Conservation (phyloP, 2,888 invertebrate genomes). For the Tricholauxania praeusta region DNA sequence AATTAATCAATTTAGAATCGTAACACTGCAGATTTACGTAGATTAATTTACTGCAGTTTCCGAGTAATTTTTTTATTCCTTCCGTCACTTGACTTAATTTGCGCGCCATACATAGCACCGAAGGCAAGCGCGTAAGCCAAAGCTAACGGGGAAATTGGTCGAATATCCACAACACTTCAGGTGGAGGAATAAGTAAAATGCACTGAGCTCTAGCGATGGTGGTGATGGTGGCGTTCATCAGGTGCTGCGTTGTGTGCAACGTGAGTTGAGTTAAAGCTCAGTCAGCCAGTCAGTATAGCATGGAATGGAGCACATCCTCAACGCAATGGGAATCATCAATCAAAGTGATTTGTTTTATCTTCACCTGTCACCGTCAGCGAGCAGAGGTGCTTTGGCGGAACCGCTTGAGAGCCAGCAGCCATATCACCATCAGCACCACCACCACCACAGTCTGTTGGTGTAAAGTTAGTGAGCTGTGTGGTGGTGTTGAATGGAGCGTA, state of each 20-base stretch:
- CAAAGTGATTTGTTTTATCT: constrained; percentile 64
- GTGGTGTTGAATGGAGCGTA: too few relatives aligned
- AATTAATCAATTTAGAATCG: constrained; percentile 21
- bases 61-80: constrained; percentile 4
- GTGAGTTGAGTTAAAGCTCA: constrained; percentile 1
- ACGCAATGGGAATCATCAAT: constrained; percentile 65
- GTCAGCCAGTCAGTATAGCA: not conserved
- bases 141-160: not conserved
- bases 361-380: constrained; percentile 41
- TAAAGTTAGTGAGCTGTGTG: constrained; percentile 29
- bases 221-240: constrained; percentile 10
- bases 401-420: constrained; percentile 36
- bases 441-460: constrained; percentile 30
- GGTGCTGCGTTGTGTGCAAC: not conserved
- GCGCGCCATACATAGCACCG: not conserved
- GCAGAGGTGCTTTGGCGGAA: not conserved
- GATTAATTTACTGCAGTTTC: constrained; percentile 24
- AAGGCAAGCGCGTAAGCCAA: not conserved
- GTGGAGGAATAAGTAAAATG: not conserved
- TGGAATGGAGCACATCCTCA: constrained; percentile 37
- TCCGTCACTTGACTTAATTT: constrained; percentile 9
- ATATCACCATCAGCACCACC: not conserved
- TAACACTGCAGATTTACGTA: not conserved
- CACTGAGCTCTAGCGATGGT: too few relatives aligned
- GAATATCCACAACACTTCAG: constrained; percentile 5